Evolutionary conservation across 2,797 vertebrate genomes (phyloP), one percentile per base, ranked within the genome.

Genomic region (Gallirallus australis): DNA sequence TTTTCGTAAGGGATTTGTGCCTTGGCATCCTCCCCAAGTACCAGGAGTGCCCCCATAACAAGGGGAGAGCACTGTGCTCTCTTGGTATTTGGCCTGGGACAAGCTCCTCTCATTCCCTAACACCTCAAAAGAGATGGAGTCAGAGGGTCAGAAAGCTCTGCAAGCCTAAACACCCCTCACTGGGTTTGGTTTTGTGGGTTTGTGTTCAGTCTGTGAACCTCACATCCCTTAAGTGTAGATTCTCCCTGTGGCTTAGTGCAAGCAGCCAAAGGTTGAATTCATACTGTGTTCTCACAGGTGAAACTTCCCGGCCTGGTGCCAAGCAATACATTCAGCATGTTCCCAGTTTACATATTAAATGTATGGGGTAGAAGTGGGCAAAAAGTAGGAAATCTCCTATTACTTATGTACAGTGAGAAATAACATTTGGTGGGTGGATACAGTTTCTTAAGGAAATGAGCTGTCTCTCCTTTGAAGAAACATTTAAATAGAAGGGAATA

Each of bases 271-370:
- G 52, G 83, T 68, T 82, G 91, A 95, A 96, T 97, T 93, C 78
- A 86, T 83, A 94, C 82, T 65, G 87, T 85, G 95, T 93, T 97
- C 95, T 93, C 64, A 6, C 89, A 97, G 94, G 96, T 98, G 96
- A 94, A 96, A 96, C 94, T 88, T 93, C 4, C 6, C 91, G 86
- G 93, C 82, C 91, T 97, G 61, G 95, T 96, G 96, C 97, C 97
- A 97, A 97, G 96, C 96, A 97, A 96, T 89, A 96, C 97, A 94
- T 71, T 93, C 94, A 69, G 52, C 31, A 2, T 53, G 70, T 93
- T 96, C 96, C 96, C 93, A 95, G 94, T 96, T 96, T 97, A 84
- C 96, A 90, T 86, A 94, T 97, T 96, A 97, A 97, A 95, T 94
- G 96, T 92, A 82, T 75, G 59, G 92, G 89, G 80, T 79, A 95